phyloP scores from a whole-genome alignment of 2,888 invertebrate species.

The Plusia festucae region DNA sequence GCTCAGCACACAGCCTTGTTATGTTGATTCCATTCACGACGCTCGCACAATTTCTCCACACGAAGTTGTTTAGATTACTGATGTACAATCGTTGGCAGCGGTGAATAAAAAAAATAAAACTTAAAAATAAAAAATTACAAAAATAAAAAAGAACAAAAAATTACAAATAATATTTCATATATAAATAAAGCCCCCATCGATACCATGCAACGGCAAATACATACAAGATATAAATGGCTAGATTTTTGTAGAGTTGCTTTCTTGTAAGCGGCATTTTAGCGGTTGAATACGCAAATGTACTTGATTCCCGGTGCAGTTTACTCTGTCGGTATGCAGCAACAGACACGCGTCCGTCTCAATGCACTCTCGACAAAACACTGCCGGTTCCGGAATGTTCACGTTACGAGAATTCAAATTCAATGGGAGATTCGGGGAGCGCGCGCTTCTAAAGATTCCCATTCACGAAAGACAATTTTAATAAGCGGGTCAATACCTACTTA shows the following conservation, averaged over 20 bases:
- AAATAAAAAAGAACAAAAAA: background rate
- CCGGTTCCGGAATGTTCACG: no score
- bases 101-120: background rate
- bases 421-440: no score
- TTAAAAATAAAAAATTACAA: background rate
- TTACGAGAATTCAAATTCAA: no score
- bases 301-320: background rate
- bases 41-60: slow-evolving; percentile 72
- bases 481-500: no score
- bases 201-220: background rate
- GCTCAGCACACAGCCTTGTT: slow-evolving; percentile 46
- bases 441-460: no score
- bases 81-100: slow-evolving; percentile 26
- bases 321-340: background rate
- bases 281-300: background rate
- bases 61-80: slow-evolving; percentile 49
- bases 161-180: background rate
- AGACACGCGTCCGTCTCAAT: background rate
- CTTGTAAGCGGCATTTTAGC: background rate
- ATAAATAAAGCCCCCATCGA: background rate
- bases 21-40: slow-evolving; percentile 67
- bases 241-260: background rate
- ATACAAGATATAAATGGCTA: background rate
- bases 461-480: no score
- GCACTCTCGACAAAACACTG: background rate